Conservation (phyloP, 2,113 vertebrate species). For the Mesocricetus auratus region DNA sequence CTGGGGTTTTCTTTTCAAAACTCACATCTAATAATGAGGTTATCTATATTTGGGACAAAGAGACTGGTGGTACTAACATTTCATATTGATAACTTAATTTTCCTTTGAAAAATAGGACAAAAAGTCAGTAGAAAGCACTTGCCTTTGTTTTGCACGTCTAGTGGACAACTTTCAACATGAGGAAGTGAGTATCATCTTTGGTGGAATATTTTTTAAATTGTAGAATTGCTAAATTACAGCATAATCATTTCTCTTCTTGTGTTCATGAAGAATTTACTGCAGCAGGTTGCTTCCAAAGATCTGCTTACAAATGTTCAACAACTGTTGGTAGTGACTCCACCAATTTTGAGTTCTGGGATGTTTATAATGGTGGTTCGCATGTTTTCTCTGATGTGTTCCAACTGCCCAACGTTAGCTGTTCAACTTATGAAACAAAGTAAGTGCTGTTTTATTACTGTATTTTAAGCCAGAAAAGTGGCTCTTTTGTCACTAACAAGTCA, state of each 20-base stretch:
- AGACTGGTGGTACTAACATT: background rate
- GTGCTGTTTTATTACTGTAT: slow-evolving; percentile 79
- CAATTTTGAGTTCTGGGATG: slow-evolving; percentile 99
- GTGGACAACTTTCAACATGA: slow-evolving; percentile 99
- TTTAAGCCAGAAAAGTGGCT: background rate
- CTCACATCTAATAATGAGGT: background rate
- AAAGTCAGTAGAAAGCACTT: slow-evolving; percentile 99
- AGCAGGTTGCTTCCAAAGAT: slow-evolving; percentile 98
- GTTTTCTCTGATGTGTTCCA: slow-evolving; percentile 99
- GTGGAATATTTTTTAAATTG: background rate
- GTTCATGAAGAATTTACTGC: slow-evolving; percentile 94
- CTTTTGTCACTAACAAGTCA: background rate
- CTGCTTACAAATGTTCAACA: slow-evolving; percentile 99
- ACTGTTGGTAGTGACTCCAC: slow-evolving; percentile 97
- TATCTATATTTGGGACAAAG: background rate
- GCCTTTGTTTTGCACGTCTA: slow-evolving; percentile 98
- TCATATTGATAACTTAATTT: slow-evolving; percentile 46
- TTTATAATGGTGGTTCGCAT: slow-evolving; percentile 99
- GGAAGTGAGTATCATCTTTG: slow-evolving; percentile 88
- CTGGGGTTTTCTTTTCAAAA: background rate
- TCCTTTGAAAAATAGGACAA: slow-evolving; percentile 92
- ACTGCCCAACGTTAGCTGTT: slow-evolving; percentile 97
- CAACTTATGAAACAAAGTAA: slow-evolving; percentile 99
- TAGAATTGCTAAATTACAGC: background rate
- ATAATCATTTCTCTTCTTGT: slow-evolving; percentile 13